Evolutionary conservation across 1,140 invertebrate genomes (phyloP), one percentile per base, ranked within the genome.

Genomic region (Parasteatoda tepidariorum): DNA sequence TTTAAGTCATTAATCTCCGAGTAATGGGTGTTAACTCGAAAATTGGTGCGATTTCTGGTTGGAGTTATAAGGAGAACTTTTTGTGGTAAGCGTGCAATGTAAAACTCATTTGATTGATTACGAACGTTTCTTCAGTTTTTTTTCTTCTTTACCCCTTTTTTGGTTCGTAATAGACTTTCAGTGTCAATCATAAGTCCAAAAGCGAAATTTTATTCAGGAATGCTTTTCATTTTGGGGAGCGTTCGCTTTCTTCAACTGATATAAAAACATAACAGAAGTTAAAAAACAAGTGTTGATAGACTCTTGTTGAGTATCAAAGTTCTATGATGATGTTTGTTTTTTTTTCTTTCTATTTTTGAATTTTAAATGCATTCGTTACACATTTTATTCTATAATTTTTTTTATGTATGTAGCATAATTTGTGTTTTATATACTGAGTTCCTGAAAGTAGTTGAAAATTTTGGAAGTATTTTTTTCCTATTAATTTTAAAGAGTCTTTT

Each of bases 21-120:
- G 76, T 79, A 79, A 79, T 79, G 64, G 76, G 76, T 68, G 76
- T 79, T 79, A 79, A 79, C 76, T 54, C 54, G 64, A 79, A 79
- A 79, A 79, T 79, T 79, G 76, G 76, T 79, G 76, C 76, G 76
- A 79, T 79, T 79, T 68, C 76, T 79, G 59, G 28, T 48, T 54
- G 28, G n/a, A 30, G 54, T 79, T 54, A 79, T 68, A 41, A 30
- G 30, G 61, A 67, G 59, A 59, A 54, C 57, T 68, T 68, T 26
- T 22, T 18, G 30, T 57, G 64, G 41, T 54, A 68, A 67, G 34
- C 22, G 48, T 57, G 48, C 31, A 26, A n/a, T n/a, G n/a, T n/a
- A n/a, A n/a, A 34, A 76, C 31, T 76, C 74, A 22, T 48, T 79
- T 79, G 76, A 79, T 79, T 67, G 76, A 79, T 79, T 79, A 54